Base-by-base conservation (phyloP, 1,140 invertebrate species). In the Nasonia giraulti region DNA sequence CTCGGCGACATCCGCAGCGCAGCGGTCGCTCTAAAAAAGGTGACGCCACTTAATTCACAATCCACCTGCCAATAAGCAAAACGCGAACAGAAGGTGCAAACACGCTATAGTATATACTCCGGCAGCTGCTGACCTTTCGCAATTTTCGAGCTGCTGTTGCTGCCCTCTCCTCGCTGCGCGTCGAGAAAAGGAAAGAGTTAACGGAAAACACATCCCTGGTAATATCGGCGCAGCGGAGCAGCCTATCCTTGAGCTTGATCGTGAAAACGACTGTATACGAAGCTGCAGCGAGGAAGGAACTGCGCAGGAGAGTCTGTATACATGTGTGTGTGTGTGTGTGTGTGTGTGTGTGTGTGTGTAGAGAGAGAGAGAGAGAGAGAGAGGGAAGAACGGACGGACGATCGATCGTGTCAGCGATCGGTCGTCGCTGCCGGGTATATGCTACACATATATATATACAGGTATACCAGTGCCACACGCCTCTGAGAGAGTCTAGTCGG, bases 171-270 rank as follows among this genome's bases (percentile, higher is more conserved):
- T n/a, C 74, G 40, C 37, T 7, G 40, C 27, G 27, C 27, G 27
- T 27, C 27, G 75, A 78, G 74, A 27, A 40, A n/a, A 55, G 20
- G 8, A 37, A 82, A 85, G 86, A 86, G 84, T 50, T 66, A 77
- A 10, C 17, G 69, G 73, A 62, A 47, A 75, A 62, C 83, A 85
- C 83, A 82, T 86, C 88, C 74, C 85, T 83, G 85, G 86, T 79
- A 86, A 78, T 75, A 82, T 87, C 87, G 85, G 83, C 68, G 73
- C 86, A 87, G 86, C 83, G 27, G 1, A 87, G 85, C 87, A 76
- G 86, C 86, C 20, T 87, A 87, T 90, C 89, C 89, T 90, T 90
- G 89, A 89, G 89, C 89, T 89, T 90, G 89, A 89, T 89, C 89
- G 85, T 88, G 88, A 89, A 86, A 86, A 85, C 27, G 20, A 77